phyloP scores from a whole-genome alignment of 2,113 vertebrate species.

The Hyla sarda region DNA sequence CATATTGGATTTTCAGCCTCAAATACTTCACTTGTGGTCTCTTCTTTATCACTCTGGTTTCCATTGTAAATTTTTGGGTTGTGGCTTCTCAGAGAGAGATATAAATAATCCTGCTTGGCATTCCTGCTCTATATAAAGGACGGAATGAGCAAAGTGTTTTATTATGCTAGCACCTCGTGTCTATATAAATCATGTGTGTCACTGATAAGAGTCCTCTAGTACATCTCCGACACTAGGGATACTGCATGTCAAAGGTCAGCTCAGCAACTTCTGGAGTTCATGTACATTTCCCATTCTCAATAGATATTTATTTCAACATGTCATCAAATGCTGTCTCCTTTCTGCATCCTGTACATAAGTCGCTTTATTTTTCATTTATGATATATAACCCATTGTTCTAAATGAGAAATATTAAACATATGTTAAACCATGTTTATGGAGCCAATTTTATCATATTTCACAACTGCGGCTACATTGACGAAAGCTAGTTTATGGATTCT shows the following conservation, averaged over 20 bases:
- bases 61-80: conserved; percentile 35
- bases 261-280: conserved; percentile 43
- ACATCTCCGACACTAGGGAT: background rate
- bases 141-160: conserved; percentile 39
- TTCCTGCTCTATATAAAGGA: conserved; percentile 27
- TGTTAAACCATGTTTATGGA: background rate
- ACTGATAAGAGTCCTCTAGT: conserved; percentile 24
- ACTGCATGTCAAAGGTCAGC: conserved; percentile 25
- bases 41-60: conserved; percentile 58
- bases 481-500: background rate
- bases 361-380: conserved; percentile 13
- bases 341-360: background rate
- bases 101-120: conserved; percentile 55
- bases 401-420: background rate
- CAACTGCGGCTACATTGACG: background rate
- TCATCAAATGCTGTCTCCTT: background rate
- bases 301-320: conserved; percentile 36
- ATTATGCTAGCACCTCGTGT: conserved; percentile 23
- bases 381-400: background rate
- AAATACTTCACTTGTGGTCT: conserved; percentile 65
- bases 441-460: background rate
- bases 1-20: conserved; percentile 67
- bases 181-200: conserved; percentile 39
- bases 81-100: conserved; percentile 40
- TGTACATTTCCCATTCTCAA: conserved; percentile 7